A percentile compares a stretch with the other conserved stretches of the same genome.
Evolutionary conservation across 2,113 vertebrate species (phyloP).

Genomic region (Otis tarda): DNA sequence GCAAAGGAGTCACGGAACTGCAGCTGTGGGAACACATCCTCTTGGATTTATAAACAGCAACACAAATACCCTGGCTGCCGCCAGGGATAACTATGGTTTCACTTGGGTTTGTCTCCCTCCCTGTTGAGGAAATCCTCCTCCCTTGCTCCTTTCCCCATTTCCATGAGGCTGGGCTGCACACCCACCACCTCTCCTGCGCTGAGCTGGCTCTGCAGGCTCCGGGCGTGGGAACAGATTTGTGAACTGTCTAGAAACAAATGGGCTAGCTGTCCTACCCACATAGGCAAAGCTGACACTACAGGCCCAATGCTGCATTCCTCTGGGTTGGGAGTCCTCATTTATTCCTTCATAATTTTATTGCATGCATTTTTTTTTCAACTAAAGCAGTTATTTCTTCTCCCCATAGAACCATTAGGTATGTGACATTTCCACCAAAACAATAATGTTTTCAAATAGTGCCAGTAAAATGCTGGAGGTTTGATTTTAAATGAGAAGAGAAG

Average conservation of each 20-base stretch:
- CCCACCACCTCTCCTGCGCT: background rate
- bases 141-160: background rate
- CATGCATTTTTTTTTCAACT: background rate
- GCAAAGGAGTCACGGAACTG: background rate
- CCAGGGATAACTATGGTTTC: background rate
- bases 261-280: background rate
- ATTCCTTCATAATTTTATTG: background rate
- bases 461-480: background rate
- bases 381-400: background rate
- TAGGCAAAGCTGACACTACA: background rate
- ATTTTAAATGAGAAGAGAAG: background rate
- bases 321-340: background rate
- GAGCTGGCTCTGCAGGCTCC: background rate
- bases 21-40: background rate
- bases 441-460: background rate
- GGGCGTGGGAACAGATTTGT: background rate
- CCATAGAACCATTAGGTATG: background rate
- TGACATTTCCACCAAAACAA: slow-evolving; percentile 43
- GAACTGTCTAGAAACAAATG: background rate
- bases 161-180: background rate
- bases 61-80: background rate
- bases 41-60: background rate
- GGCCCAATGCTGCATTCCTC: background rate
- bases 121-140: background rate
- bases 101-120: background rate